phyloP scores from a whole-genome alignment of 1,140 invertebrate species.

The Zaprionus tsacasi region DNA sequence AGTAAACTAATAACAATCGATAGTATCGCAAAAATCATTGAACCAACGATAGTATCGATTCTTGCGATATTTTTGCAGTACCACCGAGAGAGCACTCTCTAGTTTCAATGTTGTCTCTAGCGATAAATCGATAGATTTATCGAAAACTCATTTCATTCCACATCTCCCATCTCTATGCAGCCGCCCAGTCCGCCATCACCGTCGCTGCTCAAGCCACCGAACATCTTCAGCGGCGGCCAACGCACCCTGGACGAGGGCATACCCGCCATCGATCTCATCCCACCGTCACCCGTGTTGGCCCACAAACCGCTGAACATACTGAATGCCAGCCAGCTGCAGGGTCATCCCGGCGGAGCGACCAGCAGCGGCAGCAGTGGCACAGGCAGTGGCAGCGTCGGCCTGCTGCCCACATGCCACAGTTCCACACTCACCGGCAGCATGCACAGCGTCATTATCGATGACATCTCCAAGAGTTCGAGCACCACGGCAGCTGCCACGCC shows the following conservation, averaged over 20 bases:
- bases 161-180: constrained; percentile 20
- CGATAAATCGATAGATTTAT: background rate
- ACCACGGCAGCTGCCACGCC: constrained; percentile 64
- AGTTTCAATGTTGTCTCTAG: background rate
- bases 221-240: constrained; percentile 75
- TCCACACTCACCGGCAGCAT: constrained; percentile 55
- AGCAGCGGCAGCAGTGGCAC: constrained; percentile 3
- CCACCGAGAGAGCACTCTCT: background rate
- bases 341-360: constrained; percentile 25
- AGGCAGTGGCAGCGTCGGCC: constrained; percentile 45
- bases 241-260: constrained; percentile 78
- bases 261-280: constrained; percentile 81
- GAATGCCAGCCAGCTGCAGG: constrained; percentile 75
- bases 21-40: too few relatives aligned
- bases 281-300: constrained; percentile 76
- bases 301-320: constrained; percentile 80
- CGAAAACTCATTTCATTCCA: background rate
- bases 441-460: constrained; percentile 79
- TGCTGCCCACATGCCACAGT: constrained; percentile 21
- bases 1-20: too few relatives aligned
- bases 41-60: too few relatives aligned
- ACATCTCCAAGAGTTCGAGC: constrained; percentile 75
- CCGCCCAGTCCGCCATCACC: constrained; percentile 67
- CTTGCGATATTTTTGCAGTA: too few relatives aligned
- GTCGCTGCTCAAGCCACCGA: constrained; percentile 77